Conservation (phyloP, 2,797 vertebrate genomes). For the Enteromius trimaculatus region DNA sequence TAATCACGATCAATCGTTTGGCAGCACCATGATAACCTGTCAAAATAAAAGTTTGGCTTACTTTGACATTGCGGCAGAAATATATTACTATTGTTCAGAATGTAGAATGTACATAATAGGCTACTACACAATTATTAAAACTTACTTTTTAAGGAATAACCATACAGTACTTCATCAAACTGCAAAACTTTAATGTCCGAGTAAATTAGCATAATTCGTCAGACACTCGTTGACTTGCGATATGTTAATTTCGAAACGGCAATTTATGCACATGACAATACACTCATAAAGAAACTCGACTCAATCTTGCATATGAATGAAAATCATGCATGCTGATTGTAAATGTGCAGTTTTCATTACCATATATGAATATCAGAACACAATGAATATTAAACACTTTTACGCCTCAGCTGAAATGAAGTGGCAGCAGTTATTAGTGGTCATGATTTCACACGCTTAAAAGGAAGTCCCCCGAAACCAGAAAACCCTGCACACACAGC, state of each 20-base stretch:
- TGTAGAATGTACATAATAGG: no score
- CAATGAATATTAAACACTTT: slow-evolving; percentile 1
- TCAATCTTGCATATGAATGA: not conserved
- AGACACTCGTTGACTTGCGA: not conserved
- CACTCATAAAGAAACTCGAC: slow-evolving; percentile 9
- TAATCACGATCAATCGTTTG: no score
- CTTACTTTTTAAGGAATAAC: no score
- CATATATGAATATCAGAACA: not conserved
- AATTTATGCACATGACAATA: not conserved
- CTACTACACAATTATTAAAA: no score
- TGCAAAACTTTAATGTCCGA: not conserved
- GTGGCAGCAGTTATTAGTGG: slow-evolving; percentile 10
- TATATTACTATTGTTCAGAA: no score
- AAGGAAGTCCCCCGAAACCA: slow-evolving; percentile 14
- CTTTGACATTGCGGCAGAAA: no score
- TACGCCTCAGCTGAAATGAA: not conserved
- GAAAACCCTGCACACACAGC: not conserved
- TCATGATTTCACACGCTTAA: not conserved
- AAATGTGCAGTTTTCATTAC: not conserved
- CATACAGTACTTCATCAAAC: no score
- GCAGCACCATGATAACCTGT: no score
- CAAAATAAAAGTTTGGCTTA: no score
- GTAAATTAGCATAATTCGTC: not conserved
- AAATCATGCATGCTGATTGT: not conserved
- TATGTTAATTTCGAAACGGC: not conserved